phyloP scores from a whole-genome alignment of 1,140 invertebrate genomes.

The Helicoverpa armigera region DNA sequence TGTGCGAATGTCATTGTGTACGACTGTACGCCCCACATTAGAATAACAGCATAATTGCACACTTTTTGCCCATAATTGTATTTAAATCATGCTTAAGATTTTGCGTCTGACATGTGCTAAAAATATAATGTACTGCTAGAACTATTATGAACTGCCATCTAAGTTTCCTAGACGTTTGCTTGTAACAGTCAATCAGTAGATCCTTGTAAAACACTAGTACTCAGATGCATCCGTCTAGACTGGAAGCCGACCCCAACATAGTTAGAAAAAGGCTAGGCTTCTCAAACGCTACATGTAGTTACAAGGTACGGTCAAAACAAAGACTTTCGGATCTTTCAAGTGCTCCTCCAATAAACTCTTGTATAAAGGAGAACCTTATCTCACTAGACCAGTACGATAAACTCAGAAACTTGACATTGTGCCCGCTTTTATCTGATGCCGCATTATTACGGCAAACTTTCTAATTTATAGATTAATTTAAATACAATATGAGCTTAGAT shows the following conservation, averaged over 20 bases:
- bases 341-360: neutral
- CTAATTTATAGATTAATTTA: conserved; percentile 5
- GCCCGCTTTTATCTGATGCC: conserved; percentile 4
- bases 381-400: conserved; percentile 7
- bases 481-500: conserved; percentile 10
- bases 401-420: conserved; percentile 34
- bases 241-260: no score
- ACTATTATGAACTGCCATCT: no score
- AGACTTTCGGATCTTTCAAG: neutral
- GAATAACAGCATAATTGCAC: conserved; percentile 48
- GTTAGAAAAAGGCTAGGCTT: no score
- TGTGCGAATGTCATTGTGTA: conserved; percentile 57
- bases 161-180: no score
- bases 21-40: conserved; percentile 35
- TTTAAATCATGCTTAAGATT: neutral
- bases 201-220: no score
- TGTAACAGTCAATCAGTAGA: no score
- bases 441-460: conserved; percentile 1
- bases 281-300: no score
- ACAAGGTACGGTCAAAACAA: no score
- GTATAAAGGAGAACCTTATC: conserved; percentile 4
- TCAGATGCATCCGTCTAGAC: no score
- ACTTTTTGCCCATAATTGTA: conserved; percentile 14
- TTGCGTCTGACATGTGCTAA: no score
- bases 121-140: neutral